phyloP scores from a whole-genome alignment of 2,113 vertebrate genomes.

The Archilochus colubris region DNA sequence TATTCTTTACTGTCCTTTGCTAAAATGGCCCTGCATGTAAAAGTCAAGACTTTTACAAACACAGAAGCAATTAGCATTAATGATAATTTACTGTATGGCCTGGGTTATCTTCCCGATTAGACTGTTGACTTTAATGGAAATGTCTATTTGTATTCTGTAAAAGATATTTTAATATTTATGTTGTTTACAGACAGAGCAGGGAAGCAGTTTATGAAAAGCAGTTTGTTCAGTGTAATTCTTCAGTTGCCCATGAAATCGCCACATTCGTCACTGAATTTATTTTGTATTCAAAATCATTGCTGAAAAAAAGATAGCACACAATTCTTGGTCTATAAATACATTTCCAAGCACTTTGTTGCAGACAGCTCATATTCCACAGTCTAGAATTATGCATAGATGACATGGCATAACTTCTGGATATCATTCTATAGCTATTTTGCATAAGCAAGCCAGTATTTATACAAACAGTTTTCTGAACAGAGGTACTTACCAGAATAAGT shows the following conservation, averaged over 20 bases:
- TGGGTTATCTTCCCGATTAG: not conserved
- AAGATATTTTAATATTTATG: not conserved
- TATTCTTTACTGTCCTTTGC: not conserved
- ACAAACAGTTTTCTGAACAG: not conserved
- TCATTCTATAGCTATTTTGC: not conserved
- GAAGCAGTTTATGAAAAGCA: not conserved
- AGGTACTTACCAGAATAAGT: not conserved
- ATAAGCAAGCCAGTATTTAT: not conserved
- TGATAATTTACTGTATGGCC: not conserved
- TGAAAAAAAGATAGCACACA: not conserved
- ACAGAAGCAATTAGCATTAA: not conserved
- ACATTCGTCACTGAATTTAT: not conserved
- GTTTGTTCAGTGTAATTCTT: conserved; percentile 10
- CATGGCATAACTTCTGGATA: not conserved
- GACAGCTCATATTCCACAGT: not conserved
- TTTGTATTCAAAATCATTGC: not conserved
- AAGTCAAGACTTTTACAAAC: not conserved
- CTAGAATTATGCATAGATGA: not conserved
- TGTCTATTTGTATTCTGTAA: not conserved
- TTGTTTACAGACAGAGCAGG: not conserved
- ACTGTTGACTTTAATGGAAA: not conserved
- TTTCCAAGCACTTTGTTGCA: not conserved
- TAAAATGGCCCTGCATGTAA: not conserved
- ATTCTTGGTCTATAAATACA: not conserved
- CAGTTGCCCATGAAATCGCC: not conserved